Conservation (phyloP, 2,888 invertebrate species). For the Epirrita christyi region DNA sequence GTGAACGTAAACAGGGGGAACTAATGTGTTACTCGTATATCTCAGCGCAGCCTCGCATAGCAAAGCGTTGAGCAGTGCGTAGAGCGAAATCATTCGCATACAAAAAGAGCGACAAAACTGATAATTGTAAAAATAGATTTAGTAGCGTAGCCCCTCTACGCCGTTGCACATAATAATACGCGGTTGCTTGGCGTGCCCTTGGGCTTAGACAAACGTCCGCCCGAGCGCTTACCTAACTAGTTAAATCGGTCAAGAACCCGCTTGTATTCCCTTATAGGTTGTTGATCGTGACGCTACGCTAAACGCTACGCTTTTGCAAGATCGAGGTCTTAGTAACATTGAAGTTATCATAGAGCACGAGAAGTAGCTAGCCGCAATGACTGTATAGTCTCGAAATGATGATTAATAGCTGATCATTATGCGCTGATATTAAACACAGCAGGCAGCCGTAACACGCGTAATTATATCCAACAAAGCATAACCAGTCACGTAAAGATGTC, state of each 20-base stretch:
- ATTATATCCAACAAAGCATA: slow-evolving; percentile 33
- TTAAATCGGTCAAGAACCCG: not conserved
- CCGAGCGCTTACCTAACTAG: too few species aligned
- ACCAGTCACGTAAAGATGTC: slow-evolving; percentile 51
- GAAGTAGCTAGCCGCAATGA: slow-evolving; percentile 50
- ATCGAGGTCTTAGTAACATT: slow-evolving; percentile 17
- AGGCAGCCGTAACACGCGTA: slow-evolving; percentile 27
- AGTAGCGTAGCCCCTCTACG: slow-evolving; percentile 23
- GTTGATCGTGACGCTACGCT: not conserved
- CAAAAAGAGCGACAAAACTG: not conserved
- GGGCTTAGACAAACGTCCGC: not conserved
- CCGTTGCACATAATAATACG: slow-evolving; percentile 5
- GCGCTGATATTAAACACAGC: slow-evolving; percentile 31
- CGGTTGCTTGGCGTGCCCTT: not conserved
- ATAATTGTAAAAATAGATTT: not conserved
- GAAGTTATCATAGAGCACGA: slow-evolving; percentile 38
- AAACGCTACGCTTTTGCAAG: slow-evolving; percentile 9
- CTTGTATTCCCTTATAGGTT: not conserved
- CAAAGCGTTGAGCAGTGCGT: slow-evolving; percentile 11
- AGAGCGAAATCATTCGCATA: not conserved
- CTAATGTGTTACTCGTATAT: slow-evolving; percentile 54
- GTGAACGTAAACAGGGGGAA: slow-evolving; percentile 60
- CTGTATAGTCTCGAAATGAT: slow-evolving; percentile 51
- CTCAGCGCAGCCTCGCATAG: slow-evolving; percentile 22
- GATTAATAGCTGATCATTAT: slow-evolving; percentile 50